Conservation (phyloP, 1,140 invertebrate species). For the Ostrea edulis region DNA sequence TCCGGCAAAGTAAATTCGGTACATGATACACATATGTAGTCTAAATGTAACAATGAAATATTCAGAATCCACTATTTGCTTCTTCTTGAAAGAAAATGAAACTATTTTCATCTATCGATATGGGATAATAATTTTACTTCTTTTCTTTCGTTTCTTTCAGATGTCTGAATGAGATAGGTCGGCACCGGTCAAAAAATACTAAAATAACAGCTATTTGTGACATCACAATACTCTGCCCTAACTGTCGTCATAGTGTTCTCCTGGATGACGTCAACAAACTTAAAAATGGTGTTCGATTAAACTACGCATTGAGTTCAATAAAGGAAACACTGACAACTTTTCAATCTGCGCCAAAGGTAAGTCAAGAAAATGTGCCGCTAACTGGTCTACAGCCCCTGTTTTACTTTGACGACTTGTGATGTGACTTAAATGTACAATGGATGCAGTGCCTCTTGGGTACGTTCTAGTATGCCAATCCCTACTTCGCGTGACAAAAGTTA, state of each 20-base stretch:
- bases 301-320: slow-evolving; percentile 51
- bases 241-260: slow-evolving; percentile 51
- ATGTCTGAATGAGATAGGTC: slow-evolving; percentile 55
- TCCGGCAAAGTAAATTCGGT: no score
- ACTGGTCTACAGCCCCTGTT: no score
- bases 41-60: no score
- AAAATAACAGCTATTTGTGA: slow-evolving; percentile 28
- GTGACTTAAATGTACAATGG: no score
- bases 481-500: no score
- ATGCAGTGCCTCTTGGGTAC: no score
- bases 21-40: no score
- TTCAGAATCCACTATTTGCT: no score
- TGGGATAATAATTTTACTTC: neutral
- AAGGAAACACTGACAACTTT: slow-evolving; percentile 40
- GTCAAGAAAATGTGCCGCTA: neutral
- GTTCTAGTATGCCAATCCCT: no score
- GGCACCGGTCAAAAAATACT: slow-evolving; percentile 46
- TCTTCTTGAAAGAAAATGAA: no score
- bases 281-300: slow-evolving; percentile 52
- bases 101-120: neutral
- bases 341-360: neutral
- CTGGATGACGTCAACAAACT: slow-evolving; percentile 46
- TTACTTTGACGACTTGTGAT: no score
- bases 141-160: slow-evolving; percentile 40
- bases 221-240: slow-evolving; percentile 54